phyloP scores from a whole-genome alignment of 2,113 vertebrate species.

The Eurystomus gularis region DNA sequence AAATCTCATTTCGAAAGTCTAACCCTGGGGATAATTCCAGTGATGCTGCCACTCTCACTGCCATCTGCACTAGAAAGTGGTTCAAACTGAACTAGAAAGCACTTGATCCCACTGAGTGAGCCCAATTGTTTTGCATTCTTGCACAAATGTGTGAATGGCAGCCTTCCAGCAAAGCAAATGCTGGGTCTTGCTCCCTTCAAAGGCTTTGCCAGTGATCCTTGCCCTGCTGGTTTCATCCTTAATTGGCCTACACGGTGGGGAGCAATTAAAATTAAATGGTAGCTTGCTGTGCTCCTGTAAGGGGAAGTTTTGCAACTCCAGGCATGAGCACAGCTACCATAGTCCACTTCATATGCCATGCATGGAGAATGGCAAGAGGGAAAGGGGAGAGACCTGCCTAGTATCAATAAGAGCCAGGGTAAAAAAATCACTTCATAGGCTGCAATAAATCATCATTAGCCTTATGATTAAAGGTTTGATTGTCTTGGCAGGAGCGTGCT shows the following conservation, averaged over 20 bases:
- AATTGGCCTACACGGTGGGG: constrained; percentile 74
- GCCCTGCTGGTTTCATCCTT: constrained; percentile 73
- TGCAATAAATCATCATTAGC: not conserved
- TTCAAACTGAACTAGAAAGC: constrained; percentile 62
- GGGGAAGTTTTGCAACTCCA: not conserved
- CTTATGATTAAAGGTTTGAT: not conserved
- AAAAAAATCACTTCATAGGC: not conserved
- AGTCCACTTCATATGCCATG: not conserved
- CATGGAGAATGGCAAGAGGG: not conserved
- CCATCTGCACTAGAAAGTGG: constrained; percentile 71
- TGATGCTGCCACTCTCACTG: constrained; percentile 44
- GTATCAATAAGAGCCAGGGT: not conserved
- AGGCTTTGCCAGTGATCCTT: constrained; percentile 69
- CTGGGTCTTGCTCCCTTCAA: constrained; percentile 68
- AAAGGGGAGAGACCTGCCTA: not conserved
- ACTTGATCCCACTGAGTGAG: constrained; percentile 58
- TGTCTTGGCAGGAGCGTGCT: not conserved
- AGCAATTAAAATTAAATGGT: constrained; percentile 77
- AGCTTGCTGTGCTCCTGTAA: constrained; percentile 67
- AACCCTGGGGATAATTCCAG: constrained; percentile 69
- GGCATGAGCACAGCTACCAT: not conserved
- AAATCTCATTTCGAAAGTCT: constrained; percentile 74
- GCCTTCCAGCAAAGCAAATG: constrained; percentile 70
- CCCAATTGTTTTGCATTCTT: constrained; percentile 68
- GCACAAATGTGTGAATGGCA: constrained; percentile 65